Evolutionary conservation across 2,113 vertebrate genomes (phyloP).

Genomic region (Lophius piscatorius): DNA sequence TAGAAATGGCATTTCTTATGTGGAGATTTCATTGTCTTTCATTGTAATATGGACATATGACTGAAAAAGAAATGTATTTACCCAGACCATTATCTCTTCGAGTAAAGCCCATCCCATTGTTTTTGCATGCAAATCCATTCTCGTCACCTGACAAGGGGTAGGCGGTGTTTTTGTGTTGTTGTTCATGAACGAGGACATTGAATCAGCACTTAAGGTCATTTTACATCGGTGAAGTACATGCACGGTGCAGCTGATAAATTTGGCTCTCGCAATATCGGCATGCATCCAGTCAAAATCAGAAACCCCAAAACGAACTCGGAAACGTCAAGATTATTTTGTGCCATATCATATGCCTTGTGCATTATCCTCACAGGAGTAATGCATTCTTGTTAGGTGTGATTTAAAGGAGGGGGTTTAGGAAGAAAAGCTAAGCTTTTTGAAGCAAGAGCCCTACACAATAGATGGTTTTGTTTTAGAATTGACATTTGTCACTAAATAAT

Average conservation of each 20-base stretch:
- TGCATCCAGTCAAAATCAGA: slow-evolving; percentile 42
- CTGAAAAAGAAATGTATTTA: slow-evolving; percentile 72
- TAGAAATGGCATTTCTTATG: slow-evolving; percentile 68
- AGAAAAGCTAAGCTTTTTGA: slow-evolving; percentile 68
- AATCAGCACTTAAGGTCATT: slow-evolving; percentile 69
- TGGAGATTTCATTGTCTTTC: slow-evolving; percentile 57
- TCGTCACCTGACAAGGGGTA: slow-evolving; percentile 61
- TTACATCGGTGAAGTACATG: slow-evolving; percentile 62
- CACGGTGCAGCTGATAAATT: slow-evolving; percentile 67
- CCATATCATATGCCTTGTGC: slow-evolving; percentile 70
- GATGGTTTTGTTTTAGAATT: slow-evolving; percentile 61
- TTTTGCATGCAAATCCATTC: slow-evolving; percentile 78
- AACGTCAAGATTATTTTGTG: slow-evolving; percentile 68
- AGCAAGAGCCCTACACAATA: slow-evolving; percentile 39
- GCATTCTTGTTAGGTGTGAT: slow-evolving; percentile 53
- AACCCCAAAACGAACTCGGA: slow-evolving; percentile 22
- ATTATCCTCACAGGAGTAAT: slow-evolving; percentile 62
- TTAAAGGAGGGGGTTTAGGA: slow-evolving; percentile 38
- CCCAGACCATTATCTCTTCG: slow-evolving; percentile 59
- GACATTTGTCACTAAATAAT: slow-evolving; percentile 74
- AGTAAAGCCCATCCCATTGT: slow-evolving; percentile 71
- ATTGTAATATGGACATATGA: slow-evolving; percentile 60
- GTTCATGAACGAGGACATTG: slow-evolving; percentile 64
- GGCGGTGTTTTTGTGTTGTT: slow-evolving; percentile 71
- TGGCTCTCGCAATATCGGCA: slow-evolving; percentile 56